Conservation (phyloP, 2,113 vertebrate genomes). For the Chamaetylas fuelleborni region DNA sequence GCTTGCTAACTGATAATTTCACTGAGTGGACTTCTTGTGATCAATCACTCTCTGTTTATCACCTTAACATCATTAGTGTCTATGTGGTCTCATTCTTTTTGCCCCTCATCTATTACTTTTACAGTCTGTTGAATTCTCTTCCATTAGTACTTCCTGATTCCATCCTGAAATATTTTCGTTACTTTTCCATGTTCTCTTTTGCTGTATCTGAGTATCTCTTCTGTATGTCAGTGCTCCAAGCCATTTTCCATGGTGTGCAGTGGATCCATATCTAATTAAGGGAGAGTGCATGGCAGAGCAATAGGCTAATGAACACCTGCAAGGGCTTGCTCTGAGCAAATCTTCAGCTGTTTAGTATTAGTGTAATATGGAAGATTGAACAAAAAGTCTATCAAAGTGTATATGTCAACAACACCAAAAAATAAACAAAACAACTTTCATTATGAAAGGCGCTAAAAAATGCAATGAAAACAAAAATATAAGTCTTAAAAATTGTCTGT, state of each 20-base stretch:
- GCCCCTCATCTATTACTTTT: neutral
- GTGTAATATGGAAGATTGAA: neutral
- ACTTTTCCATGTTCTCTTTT: neutral
- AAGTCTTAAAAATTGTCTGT: neutral
- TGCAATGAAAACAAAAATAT: neutral
- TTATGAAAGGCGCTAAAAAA: neutral
- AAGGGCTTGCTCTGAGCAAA: neutral
- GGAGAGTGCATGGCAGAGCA: neutral
- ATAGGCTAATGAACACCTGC: neutral
- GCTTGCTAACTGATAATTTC: neutral
- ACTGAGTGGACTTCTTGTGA: neutral
- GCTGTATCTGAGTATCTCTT: neutral
- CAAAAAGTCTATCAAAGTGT: neutral
- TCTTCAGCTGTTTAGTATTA: neutral
- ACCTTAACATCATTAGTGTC: neutral
- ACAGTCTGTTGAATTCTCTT: neutral
- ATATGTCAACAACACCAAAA: neutral
- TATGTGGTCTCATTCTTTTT: neutral
- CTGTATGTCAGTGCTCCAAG: neutral
- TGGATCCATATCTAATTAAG: neutral
- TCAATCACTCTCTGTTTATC: neutral
- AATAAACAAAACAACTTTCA: neutral
- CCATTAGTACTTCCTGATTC: neutral
- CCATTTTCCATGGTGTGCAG: neutral
- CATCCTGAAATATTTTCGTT: neutral